These are phyloP conservation scores for Trachelus tabidus DNA, from an alignment of 2,888 invertebrate genomes.

Conservation along the genomic window DNA sequence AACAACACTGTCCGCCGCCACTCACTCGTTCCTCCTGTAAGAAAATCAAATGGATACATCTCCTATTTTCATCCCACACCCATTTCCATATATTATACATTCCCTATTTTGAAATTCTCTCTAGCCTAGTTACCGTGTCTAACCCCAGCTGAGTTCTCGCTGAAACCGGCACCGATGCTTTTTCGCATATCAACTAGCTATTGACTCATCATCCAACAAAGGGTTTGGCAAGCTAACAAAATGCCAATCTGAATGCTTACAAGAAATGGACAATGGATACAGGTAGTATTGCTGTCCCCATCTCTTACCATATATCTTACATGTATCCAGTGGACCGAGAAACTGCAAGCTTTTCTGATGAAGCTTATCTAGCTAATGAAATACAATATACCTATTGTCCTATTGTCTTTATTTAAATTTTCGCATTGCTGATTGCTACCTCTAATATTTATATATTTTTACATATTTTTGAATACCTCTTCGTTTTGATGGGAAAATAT, in stretches of 20 bases:
- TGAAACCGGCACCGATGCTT: slow-evolving; percentile 33
- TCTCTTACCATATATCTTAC: not conserved
- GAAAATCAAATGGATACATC: slow-evolving; percentile 29
- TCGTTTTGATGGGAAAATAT: not conserved
- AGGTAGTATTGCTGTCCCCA: not conserved
- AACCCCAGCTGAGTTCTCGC: slow-evolving; percentile 16
- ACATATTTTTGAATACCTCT: not conserved
- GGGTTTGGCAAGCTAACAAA: not conserved
- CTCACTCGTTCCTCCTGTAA: slow-evolving; percentile 34
- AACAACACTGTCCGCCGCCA: slow-evolving; percentile 31
- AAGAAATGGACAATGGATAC: not conserved
- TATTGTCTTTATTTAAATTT: not conserved
- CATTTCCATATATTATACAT: slow-evolving; percentile 24
- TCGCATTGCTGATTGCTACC: not conserved
- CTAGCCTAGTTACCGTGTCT: not conserved
- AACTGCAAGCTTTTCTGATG: not conserved
- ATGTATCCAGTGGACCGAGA: not conserved
- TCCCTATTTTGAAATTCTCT: slow-evolving; percentile 39
- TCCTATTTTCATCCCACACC: slow-evolving; percentile 39
- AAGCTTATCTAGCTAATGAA: not conserved
- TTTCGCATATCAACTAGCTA: slow-evolving; percentile 46
- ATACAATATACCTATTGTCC: not conserved
- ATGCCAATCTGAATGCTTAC: not conserved
- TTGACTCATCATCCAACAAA: slow-evolving; percentile 35
- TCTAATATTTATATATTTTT: not conserved